Conservation (phyloP, 1,140 invertebrate genomes). For the Zaprionus davidi region DNA sequence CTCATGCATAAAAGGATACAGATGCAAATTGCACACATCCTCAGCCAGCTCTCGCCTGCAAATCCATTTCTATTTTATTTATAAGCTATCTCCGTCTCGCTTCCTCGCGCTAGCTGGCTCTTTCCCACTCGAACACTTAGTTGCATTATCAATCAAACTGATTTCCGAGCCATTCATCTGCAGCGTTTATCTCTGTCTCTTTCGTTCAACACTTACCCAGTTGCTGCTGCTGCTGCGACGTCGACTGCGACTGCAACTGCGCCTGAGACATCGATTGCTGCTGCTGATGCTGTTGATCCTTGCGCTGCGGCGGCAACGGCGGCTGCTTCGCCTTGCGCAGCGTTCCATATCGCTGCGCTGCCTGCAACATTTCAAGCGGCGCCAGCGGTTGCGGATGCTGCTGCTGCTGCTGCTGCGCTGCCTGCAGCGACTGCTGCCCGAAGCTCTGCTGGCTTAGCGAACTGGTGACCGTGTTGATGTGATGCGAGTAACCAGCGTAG, state of each 20-base stretch:
- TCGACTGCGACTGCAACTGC: conserved; percentile 49
- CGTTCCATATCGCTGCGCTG: conserved; percentile 76
- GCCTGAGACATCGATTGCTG: conserved; percentile 27
- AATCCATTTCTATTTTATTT: conserved; percentile 68
- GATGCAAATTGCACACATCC: conserved; percentile 71
- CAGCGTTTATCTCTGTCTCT: conserved; percentile 9
- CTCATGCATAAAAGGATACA: conserved; percentile 71
- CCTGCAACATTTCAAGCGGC: conserved; percentile 71
- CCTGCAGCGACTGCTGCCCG: conserved; percentile 26
- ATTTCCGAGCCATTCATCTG: conserved; percentile 62
- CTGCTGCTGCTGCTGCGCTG: conserved; percentile 10
- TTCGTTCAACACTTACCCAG: conserved; percentile 64
- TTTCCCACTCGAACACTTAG: conserved; percentile 59
- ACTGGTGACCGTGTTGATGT: conserved; percentile 75
- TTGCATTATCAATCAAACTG: conserved; percentile 83
- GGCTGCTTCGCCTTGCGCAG: conserved; percentile 72
- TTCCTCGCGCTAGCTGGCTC: neutral
- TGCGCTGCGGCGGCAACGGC: conserved; percentile 65
- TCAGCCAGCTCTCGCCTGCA: conserved; percentile 27
- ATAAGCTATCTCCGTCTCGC: conserved; percentile 18
- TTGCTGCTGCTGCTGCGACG: conserved; percentile 57
- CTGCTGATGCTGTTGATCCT: conserved; percentile 40
- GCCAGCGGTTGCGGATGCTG: conserved; percentile 52
- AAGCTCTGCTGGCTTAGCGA: conserved; percentile 77
- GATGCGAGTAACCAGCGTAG: conserved; percentile 72